phyloP scores from a whole-genome alignment of 2,797 vertebrate species.

The Pangasius mekongensis region DNA sequence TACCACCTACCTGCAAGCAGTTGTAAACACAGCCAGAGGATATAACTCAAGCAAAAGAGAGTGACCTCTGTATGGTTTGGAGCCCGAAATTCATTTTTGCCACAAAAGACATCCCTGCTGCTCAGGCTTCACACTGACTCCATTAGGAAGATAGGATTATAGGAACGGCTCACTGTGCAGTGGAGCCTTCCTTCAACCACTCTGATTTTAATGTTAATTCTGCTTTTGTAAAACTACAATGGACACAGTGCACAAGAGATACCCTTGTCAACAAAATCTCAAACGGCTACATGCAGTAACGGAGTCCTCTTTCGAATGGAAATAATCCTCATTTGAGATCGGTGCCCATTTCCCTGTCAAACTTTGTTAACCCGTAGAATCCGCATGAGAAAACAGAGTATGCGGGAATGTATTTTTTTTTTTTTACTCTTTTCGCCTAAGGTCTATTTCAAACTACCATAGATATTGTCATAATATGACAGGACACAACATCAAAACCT shows the following conservation, averaged over 20 bases:
- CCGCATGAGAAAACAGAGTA: slow-evolving; percentile 67
- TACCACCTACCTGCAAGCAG: slow-evolving; percentile 80
- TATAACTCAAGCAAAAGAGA: slow-evolving; percentile 80
- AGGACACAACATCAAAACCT: background rate
- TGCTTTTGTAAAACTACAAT: slow-evolving; percentile 83
- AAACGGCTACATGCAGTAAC: slow-evolving; percentile 73
- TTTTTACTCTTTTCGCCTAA: slow-evolving; percentile 29
- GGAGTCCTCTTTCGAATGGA: slow-evolving; percentile 63
- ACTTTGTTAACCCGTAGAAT: slow-evolving; percentile 63
- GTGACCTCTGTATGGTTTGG: slow-evolving; percentile 80
- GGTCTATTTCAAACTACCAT: background rate
- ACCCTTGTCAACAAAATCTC: slow-evolving; percentile 86
- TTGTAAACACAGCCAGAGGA: slow-evolving; percentile 88
- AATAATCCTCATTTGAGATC: slow-evolving; percentile 53
- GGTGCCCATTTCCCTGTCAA: slow-evolving; percentile 61
- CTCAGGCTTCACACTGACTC: slow-evolving; percentile 80
- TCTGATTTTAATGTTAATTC: slow-evolving; percentile 92
- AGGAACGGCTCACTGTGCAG: slow-evolving; percentile 81
- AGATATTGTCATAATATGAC: slow-evolving; percentile 6
- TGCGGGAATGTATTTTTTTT: slow-evolving; percentile 57
- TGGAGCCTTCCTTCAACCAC: slow-evolving; percentile 77
- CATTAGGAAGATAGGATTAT: slow-evolving; percentile 91
- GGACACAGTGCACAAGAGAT: slow-evolving; percentile 81
- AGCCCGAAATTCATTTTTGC: slow-evolving; percentile 81
- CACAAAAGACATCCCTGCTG: slow-evolving; percentile 88